Conservation (phyloP, 1,140 invertebrate genomes). For the Trichonephila clavipes region DNA sequence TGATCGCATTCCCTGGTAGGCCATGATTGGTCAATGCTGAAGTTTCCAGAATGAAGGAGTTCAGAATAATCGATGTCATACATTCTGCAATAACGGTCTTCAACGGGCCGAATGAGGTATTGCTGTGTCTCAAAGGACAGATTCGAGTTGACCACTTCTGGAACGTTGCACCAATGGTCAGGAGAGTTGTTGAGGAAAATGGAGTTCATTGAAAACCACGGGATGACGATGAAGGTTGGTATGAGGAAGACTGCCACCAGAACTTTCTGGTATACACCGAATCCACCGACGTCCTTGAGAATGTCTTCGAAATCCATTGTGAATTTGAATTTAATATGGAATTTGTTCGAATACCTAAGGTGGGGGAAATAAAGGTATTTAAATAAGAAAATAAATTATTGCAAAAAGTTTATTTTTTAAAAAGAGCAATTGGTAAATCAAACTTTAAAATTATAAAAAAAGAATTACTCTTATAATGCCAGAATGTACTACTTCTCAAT, state of each 20-base stretch:
- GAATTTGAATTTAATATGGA: not conserved
- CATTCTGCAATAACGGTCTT: slow-evolving; percentile 8
- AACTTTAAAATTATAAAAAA: no score
- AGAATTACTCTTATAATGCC: no score
- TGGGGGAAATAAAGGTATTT: not conserved
- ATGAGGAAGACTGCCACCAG: slow-evolving; percentile 70
- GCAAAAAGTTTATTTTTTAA: no score
- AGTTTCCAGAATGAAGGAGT: slow-evolving; percentile 14
- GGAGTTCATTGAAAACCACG: slow-evolving; percentile 80
- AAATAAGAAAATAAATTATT: no score
- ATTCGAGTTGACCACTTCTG: slow-evolving; percentile 82
- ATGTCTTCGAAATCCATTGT: slow-evolving; percentile 84
- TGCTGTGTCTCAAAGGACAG: slow-evolving; percentile 80
- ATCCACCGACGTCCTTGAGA: slow-evolving; percentile 84
- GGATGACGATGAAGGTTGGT: slow-evolving; percentile 64
- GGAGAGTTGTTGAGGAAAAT: slow-evolving; percentile 83
- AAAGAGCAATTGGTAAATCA: no score
- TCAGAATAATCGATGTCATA: slow-evolving; percentile 39
- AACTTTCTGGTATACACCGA: slow-evolving; percentile 83
- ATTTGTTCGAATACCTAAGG: not conserved
- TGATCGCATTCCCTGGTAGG: slow-evolving; percentile 20
- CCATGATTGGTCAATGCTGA: not conserved
- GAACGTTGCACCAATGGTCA: slow-evolving; percentile 84
- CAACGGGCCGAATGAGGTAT: slow-evolving; percentile 50
- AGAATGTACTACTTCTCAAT: no score